These are phyloP conservation scores for Cryptus viduatorius DNA, from an alignment of 2,888 invertebrate species.

Conservation along the genomic window DNA sequence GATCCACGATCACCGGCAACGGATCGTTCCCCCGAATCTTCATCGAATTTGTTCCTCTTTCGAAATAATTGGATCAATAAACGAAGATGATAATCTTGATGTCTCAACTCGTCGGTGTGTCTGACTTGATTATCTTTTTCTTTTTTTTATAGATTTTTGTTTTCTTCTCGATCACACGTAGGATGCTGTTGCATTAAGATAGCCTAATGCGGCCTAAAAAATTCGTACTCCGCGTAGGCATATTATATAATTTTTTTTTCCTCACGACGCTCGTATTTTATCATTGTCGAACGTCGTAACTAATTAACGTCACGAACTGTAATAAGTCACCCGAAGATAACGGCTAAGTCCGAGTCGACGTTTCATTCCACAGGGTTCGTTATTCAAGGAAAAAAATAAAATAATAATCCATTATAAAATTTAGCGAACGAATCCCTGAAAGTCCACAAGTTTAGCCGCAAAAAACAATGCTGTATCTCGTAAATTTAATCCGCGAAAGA, in stretches of 20 bases:
- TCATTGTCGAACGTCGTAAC: not conserved
- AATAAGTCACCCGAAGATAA: not conserved
- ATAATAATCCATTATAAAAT: not conserved
- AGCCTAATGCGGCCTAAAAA: slow-evolving; percentile 24
- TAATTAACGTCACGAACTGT: not conserved
- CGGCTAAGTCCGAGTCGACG: slow-evolving; percentile 54
- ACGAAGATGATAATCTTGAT: slow-evolving; percentile 36
- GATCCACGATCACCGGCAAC: slow-evolving; percentile 7
- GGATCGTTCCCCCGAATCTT: slow-evolving; percentile 13
- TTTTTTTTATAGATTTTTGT: slow-evolving; percentile 23
- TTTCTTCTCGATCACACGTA: not conserved
- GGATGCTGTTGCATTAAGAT: not conserved
- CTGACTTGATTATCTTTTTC: slow-evolving; percentile 20
- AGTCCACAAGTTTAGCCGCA: slow-evolving; percentile 15
- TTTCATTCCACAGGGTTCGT: slow-evolving; percentile 58
- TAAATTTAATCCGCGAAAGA: slow-evolving; percentile 18
- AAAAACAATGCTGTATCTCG: slow-evolving; percentile 4
- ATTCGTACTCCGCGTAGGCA: slow-evolving; percentile 1
- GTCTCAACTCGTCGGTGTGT: slow-evolving; percentile 54
- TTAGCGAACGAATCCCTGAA: not conserved
- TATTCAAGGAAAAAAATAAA: not conserved
- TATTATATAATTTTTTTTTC: not conserved
- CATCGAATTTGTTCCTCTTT: slow-evolving; percentile 60
- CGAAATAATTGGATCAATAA: slow-evolving; percentile 44
- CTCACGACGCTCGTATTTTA: not conserved